Conservation (phyloP, 64 coral and sea anemone genomes). For the Actinia tenebrosa region DNA sequence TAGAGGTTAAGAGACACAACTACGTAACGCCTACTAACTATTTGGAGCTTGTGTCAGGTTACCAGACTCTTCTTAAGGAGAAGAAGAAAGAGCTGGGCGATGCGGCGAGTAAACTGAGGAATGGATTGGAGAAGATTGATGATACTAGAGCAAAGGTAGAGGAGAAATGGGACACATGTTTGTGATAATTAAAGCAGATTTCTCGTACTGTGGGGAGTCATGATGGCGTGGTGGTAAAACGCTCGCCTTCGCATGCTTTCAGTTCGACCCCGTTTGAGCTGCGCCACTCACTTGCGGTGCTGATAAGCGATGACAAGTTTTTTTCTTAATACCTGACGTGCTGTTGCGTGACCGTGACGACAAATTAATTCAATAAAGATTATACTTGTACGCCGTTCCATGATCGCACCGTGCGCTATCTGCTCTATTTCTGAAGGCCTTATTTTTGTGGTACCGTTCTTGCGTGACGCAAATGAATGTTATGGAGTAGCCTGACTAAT, state of each 20-base stretch:
- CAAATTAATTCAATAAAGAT: background rate
- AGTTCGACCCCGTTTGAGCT: background rate
- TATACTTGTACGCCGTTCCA: too few relatives aligned
- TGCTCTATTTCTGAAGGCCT: too few relatives aligned
- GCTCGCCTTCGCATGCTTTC: too few relatives aligned
- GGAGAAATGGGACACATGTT: background rate
- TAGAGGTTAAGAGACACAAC: slow-evolving; percentile 95
- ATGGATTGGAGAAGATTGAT: slow-evolving; percentile 98
- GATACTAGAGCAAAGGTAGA: slow-evolving; percentile 92
- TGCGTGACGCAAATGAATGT: background rate
- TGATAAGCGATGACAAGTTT: background rate
- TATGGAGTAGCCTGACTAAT: background rate
- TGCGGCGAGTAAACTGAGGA: slow-evolving; percentile 86
- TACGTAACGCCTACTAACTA: slow-evolving; percentile 99
- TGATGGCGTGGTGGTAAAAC: too few relatives aligned
- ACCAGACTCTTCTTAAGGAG: slow-evolving; percentile 81
- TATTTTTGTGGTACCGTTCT: background rate
- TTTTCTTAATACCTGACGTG: background rate
- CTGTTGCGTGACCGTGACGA: background rate
- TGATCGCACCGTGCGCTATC: too few relatives aligned
- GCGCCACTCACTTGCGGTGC: too few relatives aligned
- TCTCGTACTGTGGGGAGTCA: too few relatives aligned
- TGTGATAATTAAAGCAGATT: background rate
- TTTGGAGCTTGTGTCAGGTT: slow-evolving; percentile 90
- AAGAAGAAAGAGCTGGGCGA: slow-evolving; percentile 96